Percentiles rank a stretch among this genome's conserved stretches.
Conservation (phyloP, 2,797 vertebrate species). For the Prunella strophiata region DNA sequence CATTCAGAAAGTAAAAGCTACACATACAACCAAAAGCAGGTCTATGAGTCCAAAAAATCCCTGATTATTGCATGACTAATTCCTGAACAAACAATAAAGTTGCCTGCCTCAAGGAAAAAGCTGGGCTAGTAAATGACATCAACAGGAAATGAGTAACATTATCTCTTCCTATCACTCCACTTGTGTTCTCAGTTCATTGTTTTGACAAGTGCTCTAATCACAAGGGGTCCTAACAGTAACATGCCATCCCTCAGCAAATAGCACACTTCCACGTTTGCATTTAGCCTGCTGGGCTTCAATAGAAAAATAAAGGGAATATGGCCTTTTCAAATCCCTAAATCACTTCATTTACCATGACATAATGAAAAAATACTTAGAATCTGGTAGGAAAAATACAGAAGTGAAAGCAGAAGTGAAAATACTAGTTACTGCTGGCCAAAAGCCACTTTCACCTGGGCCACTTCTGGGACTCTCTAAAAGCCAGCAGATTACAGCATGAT, state of each 20-base stretch:
- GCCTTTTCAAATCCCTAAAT: neutral
- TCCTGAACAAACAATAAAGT: constrained; percentile 41
- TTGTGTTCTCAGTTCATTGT: neutral
- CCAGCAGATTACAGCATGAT: neutral
- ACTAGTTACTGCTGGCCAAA: neutral
- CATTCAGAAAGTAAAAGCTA: neutral
- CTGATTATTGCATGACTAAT: neutral
- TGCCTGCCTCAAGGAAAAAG: constrained; percentile 37
- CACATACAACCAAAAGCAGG: neutral
- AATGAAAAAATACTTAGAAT: neutral
- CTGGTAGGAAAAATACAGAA: neutral
- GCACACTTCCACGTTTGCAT: neutral
- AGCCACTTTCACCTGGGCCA: neutral
- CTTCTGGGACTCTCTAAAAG: neutral
- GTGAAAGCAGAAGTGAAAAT: neutral
- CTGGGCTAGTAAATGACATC: constrained; percentile 11
- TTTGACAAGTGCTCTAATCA: neutral
- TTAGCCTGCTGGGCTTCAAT: neutral
- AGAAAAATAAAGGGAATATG: neutral
- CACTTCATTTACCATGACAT: neutral
- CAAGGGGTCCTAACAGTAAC: neutral
- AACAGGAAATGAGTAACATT: constrained; percentile 50
- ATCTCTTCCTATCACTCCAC: constrained; percentile 61
- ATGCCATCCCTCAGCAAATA: neutral
- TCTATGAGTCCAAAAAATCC: neutral